Percentiles rank a stretch among this genome's conserved stretches.
Evolutionary conservation across 2,113 vertebrate genomes (phyloP).

Genomic region (Solea senegalensis): DNA sequence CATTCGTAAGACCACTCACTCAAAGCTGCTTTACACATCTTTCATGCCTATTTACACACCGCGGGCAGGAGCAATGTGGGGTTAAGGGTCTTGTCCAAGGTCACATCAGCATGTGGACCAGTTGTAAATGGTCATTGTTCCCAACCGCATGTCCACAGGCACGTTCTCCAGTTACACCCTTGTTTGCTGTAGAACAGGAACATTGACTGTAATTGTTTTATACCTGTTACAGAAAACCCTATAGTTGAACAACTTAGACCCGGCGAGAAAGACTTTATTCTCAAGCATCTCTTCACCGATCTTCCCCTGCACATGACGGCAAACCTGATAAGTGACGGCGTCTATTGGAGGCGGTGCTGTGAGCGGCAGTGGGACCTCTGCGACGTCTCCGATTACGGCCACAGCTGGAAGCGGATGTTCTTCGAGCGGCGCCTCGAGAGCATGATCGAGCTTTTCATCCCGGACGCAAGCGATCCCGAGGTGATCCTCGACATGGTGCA

Average conservation of each 20-base stretch:
- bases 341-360: slow-evolving; percentile 90
- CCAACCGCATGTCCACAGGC: too few species aligned
- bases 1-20: too few species aligned
- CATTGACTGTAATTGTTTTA: neutral
- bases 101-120: too few species aligned
- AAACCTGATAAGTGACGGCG: slow-evolving; percentile 84
- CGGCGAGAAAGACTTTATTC: slow-evolving; percentile 81
- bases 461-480: slow-evolving; percentile 78
- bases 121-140: too few species aligned
- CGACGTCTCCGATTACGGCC: slow-evolving; percentile 79
- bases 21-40: too few species aligned
- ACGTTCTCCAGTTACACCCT: neutral
- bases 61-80: too few species aligned
- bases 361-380: slow-evolving; percentile 82
- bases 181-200: neutral
- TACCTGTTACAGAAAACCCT: slow-evolving; percentile 82
- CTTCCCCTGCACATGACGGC: slow-evolving; percentile 86
- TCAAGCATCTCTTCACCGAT: slow-evolving; percentile 79
- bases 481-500: slow-evolving; percentile 82
- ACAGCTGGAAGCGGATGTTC: slow-evolving; percentile 94
- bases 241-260: slow-evolving; percentile 82
- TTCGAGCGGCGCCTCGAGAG: slow-evolving; percentile 89
- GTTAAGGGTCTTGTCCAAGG: too few species aligned
- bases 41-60: too few species aligned
- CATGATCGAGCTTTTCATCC: slow-evolving; percentile 86